Evolutionary conservation across 2,888 invertebrate genomes (phyloP), one percentile per base, ranked within the genome.

Genomic region (Zaprionus lineosus): DNA sequence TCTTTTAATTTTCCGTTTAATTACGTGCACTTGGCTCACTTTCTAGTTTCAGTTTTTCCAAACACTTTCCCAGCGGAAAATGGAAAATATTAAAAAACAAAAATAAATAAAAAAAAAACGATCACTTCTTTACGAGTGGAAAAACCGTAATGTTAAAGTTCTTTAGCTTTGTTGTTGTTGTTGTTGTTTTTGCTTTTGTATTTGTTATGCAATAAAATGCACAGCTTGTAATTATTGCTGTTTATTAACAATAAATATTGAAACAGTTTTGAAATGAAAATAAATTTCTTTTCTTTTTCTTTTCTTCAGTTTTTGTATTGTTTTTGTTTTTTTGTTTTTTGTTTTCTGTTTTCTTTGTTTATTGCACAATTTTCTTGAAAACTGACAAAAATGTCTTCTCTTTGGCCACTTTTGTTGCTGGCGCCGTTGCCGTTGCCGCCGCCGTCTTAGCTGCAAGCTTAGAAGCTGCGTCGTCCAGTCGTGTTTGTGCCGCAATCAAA

Each of bases 401-500:
- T 18, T 82, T 81, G 1, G 53, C 15, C 1, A 34, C 24, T 48
- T 50, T 56, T 34, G 34, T 53, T 62, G 41, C 14, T 34, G 31
- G 21, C 24, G 33, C 19, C 29, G 46, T 3, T 14, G 58, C 28
- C 39, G 33, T 12, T 43, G 37, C 31, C 39, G 48, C 56, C 33
- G 57, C 11, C 46, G 18, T 19, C 7, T 28, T n/a, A 24, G 37
- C 15, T 36, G 29, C 33, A 28, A 67, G 21, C 21, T 60, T 57
- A 9, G 12, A 28, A 19, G 55, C 44, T 52, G 60, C 60, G 26
- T 82, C 76, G 70, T 74, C 70, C 51, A 74, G 74, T 47, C 83
- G 86, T 51, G 76, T 53, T 79, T 87, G 84, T 76, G 86, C 86
- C 68, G 72, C 79, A 70, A 87, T 84, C 48, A 90, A 85, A 83